Evolutionary conservation across 2,888 invertebrate genomes (phyloP).

Genomic region (Asteroscopus sphinx): DNA sequence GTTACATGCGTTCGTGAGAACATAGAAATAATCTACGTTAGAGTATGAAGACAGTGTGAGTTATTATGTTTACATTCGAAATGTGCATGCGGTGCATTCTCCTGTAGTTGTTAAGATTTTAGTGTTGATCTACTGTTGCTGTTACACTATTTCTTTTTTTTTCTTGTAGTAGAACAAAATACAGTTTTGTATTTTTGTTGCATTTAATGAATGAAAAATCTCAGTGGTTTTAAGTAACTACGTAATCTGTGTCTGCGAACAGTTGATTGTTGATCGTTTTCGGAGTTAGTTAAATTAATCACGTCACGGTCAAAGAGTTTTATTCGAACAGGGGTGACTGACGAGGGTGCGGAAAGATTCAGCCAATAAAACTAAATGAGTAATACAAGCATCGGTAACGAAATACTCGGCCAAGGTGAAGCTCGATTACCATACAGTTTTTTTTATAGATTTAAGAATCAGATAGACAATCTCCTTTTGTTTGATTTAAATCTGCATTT

Average conservation of each 20-base stretch:
- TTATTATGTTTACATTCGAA: slow-evolving; percentile 42
- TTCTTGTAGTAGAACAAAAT: not conserved
- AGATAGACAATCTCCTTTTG: slow-evolving; percentile 12
- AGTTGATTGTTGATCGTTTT: not conserved
- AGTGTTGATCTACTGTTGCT: slow-evolving; percentile 7
- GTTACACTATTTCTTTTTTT: not conserved
- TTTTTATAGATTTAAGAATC: slow-evolving; percentile 29
- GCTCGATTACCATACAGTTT: slow-evolving; percentile 20
- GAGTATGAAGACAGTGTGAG: slow-evolving; percentile 42
- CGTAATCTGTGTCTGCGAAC: no score
- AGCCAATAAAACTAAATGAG: slow-evolving; percentile 26
- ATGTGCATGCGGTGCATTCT: slow-evolving; percentile 33
- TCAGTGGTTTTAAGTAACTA: not conserved
- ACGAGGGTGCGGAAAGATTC: not conserved
- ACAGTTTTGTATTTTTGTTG: not conserved
- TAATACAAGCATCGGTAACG: slow-evolving; percentile 17
- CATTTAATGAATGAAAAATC: slow-evolving; percentile 1
- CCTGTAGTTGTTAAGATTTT: slow-evolving; percentile 21
- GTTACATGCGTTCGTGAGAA: slow-evolving; percentile 27
- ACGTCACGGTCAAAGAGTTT: not conserved
- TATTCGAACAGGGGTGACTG: not conserved
- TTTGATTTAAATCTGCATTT: not conserved
- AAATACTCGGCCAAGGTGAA: slow-evolving; percentile 48
- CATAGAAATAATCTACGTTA: slow-evolving; percentile 35
- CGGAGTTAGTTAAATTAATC: no score